These are phyloP conservation scores for Diadema setosum DNA, from an alignment of 35 echinoderm and acorn worm species.

Conservation along the genomic window DNA sequence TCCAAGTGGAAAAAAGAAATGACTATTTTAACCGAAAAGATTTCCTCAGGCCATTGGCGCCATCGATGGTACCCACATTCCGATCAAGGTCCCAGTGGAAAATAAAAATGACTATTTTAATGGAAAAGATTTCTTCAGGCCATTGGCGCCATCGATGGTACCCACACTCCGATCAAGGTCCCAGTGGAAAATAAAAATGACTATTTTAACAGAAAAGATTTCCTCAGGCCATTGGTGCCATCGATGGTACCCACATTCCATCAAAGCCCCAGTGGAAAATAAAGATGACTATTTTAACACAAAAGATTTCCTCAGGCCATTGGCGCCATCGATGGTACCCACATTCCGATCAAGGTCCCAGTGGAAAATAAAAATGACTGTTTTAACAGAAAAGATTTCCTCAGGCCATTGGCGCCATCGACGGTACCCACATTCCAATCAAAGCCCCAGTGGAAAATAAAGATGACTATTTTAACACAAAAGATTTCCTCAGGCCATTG, in stretches of 20 bases:
- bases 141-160: neutral
- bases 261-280: neutral
- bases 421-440: conserved; percentile 25
- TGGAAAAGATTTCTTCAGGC: conserved; percentile 5
- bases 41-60: neutral
- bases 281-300: neutral
- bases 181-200: neutral
- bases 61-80: conserved; percentile 15
- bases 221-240: neutral
- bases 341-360: conserved; percentile 23
- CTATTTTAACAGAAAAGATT: conserved; percentile 42
- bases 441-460: neutral
- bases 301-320: neutral
- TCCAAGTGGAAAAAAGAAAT: neutral
- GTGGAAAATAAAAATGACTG: neutral
- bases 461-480: neutral
- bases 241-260: conserved; percentile 31
- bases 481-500: neutral
- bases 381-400: conserved; percentile 36
- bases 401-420: neutral
- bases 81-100: conserved; percentile 5
- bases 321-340: neutral
- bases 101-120: conserved; percentile 15
- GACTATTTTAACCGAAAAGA: neutral
- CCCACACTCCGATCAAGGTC: conserved; percentile 5